phyloP scores from a whole-genome alignment of 1,140 invertebrate species.

The Achroia grisella region DNA sequence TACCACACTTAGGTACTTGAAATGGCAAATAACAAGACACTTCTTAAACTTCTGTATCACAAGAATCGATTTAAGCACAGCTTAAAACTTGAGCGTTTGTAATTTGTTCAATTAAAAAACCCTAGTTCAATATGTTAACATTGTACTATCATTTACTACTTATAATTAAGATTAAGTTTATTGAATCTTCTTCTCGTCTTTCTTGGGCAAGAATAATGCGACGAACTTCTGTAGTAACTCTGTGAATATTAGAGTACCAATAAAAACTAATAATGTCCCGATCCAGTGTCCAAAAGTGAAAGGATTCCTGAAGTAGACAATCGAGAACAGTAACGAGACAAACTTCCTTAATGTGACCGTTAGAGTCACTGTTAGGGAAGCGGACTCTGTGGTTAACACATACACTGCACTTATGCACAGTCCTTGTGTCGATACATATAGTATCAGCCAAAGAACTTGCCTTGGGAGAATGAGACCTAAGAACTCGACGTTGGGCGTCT shows the following conservation, averaged over 20 bases:
- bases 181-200: slow-evolving; percentile 28
- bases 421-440: slow-evolving; percentile 95
- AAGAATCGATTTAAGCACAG: too few species aligned
- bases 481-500: slow-evolving; percentile 73
- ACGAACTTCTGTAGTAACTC: slow-evolving; percentile 77
- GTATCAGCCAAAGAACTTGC: slow-evolving; percentile 86
- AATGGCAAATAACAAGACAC: too few species aligned
- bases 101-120: not conserved
- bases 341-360: slow-evolving; percentile 98
- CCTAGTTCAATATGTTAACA: not conserved
- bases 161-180: slow-evolving; percentile 3
- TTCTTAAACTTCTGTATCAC: too few species aligned
- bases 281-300: slow-evolving; percentile 96
- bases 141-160: not conserved
- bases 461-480: slow-evolving; percentile 78
- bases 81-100: not conserved
- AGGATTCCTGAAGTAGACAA: slow-evolving; percentile 95
- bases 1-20: too few species aligned
- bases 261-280: slow-evolving; percentile 92
- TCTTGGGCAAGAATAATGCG: slow-evolving; percentile 32
- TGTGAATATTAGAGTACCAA: slow-evolving; percentile 94
- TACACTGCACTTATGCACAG: slow-evolving; percentile 97
- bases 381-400: slow-evolving; percentile 93
- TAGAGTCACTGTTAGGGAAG: slow-evolving; percentile 95
- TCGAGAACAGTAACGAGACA: slow-evolving; percentile 94